A percentile compares a stretch with the other conserved stretches of the same genome.
phyloP scores from a whole-genome alignment of 2,888 invertebrate species.

The Drosophila testacea region DNA sequence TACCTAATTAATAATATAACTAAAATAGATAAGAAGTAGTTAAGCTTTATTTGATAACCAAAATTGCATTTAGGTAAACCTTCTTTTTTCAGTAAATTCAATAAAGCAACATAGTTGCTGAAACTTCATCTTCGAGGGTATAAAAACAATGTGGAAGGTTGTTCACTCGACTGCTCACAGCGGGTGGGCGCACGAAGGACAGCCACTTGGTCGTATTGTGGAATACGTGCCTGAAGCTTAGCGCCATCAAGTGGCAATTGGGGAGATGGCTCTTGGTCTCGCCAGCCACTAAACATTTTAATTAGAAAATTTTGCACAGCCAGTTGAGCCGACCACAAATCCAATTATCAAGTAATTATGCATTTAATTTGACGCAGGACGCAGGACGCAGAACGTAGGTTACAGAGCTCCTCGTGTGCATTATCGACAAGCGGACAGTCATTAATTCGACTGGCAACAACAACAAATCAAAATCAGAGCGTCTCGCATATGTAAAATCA shows the following conservation, averaged over 20 bases:
- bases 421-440: slow-evolving; percentile 41
- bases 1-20: not conserved
- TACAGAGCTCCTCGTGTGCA: slow-evolving; percentile 26
- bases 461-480: not conserved
- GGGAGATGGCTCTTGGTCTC: slow-evolving; percentile 27
- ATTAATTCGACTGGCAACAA: slow-evolving; percentile 43
- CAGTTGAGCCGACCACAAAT: slow-evolving; percentile 78
- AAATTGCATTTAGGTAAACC: not conserved
- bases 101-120: not conserved
- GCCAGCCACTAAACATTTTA: slow-evolving; percentile 76
- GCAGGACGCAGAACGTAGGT: slow-evolving; percentile 9
- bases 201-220: slow-evolving; percentile 40
- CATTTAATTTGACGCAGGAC: slow-evolving; percentile 67
- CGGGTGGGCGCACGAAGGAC: slow-evolving; percentile 34
- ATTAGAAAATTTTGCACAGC: slow-evolving; percentile 74
- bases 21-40: not conserved
- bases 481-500: slow-evolving; percentile 36
- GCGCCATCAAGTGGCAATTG: slow-evolving; percentile 57
- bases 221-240: slow-evolving; percentile 71
- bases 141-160: slow-evolving; percentile 24
- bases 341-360: slow-evolving; percentile 79
- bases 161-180: slow-evolving; percentile 45
- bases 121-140: slow-evolving; percentile 17
- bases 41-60: not conserved
- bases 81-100: not conserved